phyloP scores from a whole-genome alignment of 1,140 invertebrate genomes.

The Condylostylus longicornis region DNA sequence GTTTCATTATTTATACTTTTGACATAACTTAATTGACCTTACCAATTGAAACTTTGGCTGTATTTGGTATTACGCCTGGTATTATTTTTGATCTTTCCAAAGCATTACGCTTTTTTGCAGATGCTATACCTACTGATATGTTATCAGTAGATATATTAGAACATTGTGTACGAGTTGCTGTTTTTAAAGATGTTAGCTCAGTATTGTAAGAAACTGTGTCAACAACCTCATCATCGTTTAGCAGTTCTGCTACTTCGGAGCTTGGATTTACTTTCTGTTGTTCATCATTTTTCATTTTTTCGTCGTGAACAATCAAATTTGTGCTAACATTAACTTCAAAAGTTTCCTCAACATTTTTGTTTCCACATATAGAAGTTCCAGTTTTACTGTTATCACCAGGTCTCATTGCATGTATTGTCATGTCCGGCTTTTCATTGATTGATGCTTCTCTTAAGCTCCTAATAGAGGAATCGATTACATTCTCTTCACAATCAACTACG shows the following conservation, averaged over 20 bases:
- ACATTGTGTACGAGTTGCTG: background rate
- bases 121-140: background rate
- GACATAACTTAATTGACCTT: too few species aligned
- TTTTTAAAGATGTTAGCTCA: background rate
- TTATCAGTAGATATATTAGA: too few species aligned
- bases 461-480: too few species aligned
- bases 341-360: background rate
- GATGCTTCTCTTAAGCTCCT: too few species aligned
- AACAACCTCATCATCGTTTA: background rate
- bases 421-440: slow-evolving; percentile 42
- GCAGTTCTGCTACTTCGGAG: background rate
- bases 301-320: too few species aligned
- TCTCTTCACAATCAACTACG: slow-evolving; percentile 40
- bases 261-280: background rate
- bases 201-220: too few species aligned
- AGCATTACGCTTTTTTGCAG: slow-evolving; percentile 12
- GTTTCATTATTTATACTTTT: too few species aligned
- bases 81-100: slow-evolving; percentile 24
- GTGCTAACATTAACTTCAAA: too few species aligned
- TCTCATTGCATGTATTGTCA: slow-evolving; percentile 12
- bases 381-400: background rate
- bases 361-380: background rate
- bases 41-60: slow-evolving; percentile 39
- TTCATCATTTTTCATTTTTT: too few species aligned
- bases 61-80: slow-evolving; percentile 24